phyloP scores from a whole-genome alignment of 2,888 invertebrate species.

The Pasiphila rectangulata region DNA sequence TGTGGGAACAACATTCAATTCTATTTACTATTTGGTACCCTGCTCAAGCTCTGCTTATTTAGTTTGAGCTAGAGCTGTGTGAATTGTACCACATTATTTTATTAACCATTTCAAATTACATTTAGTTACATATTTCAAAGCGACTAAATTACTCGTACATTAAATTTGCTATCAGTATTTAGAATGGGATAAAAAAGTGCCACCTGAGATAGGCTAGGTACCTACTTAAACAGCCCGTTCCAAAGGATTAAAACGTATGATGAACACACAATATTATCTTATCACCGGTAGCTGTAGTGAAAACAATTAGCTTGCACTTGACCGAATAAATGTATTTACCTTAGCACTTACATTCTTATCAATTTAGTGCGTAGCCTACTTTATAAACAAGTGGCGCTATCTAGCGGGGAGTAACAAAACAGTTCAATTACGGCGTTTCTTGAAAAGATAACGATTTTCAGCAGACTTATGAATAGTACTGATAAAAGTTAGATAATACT shows the following conservation, averaged over 20 bases:
- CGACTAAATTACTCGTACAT: no score
- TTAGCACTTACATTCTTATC: slow-evolving; percentile 14
- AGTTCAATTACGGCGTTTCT: no score
- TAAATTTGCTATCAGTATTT: no score
- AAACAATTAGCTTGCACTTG: slow-evolving; percentile 29
- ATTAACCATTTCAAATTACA: no score
- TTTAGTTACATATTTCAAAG: no score
- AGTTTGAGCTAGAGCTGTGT: no score
- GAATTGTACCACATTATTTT: no score
- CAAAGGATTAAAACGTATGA: slow-evolving; percentile 4
- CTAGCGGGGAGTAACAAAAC: slow-evolving; percentile 34
- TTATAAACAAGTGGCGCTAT: slow-evolving; percentile 31
- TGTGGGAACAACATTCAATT: no score
- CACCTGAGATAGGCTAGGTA: neutral
- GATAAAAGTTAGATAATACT: no score
- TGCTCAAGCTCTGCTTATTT: neutral
- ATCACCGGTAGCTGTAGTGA: slow-evolving; percentile 27
- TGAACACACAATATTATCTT: slow-evolving; percentile 27
- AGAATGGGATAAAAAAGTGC: neutral
- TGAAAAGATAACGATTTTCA: no score
- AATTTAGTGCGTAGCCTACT: slow-evolving; percentile 6
- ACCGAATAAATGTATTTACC: slow-evolving; percentile 23
- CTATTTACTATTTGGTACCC: neutral
- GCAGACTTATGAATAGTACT: no score
- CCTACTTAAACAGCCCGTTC: neutral